Evolutionary conservation across 2,113 vertebrate genomes (phyloP).

Genomic region (Helogale parvula): DNA sequence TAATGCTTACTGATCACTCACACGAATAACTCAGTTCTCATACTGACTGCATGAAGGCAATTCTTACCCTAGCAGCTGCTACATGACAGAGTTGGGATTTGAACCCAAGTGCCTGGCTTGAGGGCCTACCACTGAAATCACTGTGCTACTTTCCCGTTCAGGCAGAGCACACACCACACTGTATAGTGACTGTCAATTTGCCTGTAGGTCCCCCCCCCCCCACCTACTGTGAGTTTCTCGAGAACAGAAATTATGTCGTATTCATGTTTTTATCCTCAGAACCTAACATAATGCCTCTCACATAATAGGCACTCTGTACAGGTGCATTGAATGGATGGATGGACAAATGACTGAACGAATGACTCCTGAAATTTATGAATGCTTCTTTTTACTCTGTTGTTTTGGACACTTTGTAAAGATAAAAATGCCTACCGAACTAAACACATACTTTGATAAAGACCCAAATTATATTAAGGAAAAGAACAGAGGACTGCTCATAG

Average conservation of each 20-base stretch:
- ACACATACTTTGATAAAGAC: neutral
- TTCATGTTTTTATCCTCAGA: neutral
- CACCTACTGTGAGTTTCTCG: neutral
- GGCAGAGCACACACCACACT: neutral
- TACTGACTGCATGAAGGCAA: neutral
- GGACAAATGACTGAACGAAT: neutral
- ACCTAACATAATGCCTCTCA: neutral
- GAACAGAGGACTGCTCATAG: neutral
- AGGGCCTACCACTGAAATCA: neutral
- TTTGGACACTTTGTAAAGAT: neutral
- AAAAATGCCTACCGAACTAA: constrained; percentile 15
- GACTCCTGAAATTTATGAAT: neutral
- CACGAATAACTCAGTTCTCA: constrained; percentile 7
- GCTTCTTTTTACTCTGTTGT: neutral
- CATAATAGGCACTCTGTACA: neutral
- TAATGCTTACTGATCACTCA: neutral
- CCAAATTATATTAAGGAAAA: constrained; percentile 26
- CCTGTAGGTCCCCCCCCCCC: neutral
- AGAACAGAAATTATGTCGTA: neutral
- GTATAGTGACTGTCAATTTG: neutral
- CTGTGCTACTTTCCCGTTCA: neutral
- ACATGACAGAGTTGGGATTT: neutral
- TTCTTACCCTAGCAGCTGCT: neutral
- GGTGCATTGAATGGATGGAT: neutral
- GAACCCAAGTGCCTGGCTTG: neutral